A percentile compares a stretch with the other conserved stretches of the same genome.
These are phyloP conservation scores for Bryconaethiops microstoma DNA, from an alignment of 2,797 vertebrate genomes.

Conservation along the genomic window DNA sequence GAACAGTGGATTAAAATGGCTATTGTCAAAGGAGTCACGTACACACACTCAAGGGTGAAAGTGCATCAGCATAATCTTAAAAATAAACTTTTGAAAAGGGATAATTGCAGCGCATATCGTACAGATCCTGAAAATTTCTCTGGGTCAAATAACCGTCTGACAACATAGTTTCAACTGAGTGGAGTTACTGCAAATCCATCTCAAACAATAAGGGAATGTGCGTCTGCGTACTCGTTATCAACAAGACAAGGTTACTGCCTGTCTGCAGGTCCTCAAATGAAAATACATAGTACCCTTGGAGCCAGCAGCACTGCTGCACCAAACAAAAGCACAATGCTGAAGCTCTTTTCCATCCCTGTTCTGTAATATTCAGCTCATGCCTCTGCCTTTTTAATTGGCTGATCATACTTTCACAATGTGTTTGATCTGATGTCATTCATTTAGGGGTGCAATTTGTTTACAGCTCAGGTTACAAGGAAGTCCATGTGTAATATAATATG, in stretches of 20 bases:
- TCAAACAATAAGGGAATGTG: constrained; percentile 49
- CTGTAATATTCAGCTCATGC: not conserved
- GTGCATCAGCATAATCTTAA: constrained; percentile 71
- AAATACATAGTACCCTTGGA: constrained; percentile 26
- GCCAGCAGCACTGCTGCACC: not conserved
- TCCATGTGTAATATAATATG: not conserved
- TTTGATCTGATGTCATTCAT: not conserved
- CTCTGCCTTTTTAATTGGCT: not conserved
- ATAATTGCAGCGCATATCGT: constrained; percentile 66
- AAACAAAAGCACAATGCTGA: not conserved
- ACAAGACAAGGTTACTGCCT: constrained; percentile 42
- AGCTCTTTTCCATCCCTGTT: not conserved
- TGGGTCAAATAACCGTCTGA: constrained; percentile 55
- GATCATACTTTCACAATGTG: not conserved
- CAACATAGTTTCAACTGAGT: constrained; percentile 29
- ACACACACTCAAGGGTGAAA: constrained; percentile 65
- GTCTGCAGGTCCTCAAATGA: constrained; percentile 40
- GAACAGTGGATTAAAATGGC: constrained; percentile 72
- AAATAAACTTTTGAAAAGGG: constrained; percentile 73
- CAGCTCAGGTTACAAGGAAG: not conserved
- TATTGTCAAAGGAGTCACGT: constrained; percentile 71
- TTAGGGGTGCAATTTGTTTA: not conserved
- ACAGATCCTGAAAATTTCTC: constrained; percentile 54
- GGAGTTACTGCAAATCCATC: constrained; percentile 40
- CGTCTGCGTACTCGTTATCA: constrained; percentile 32